Evolutionary conservation across 1,140 invertebrate species (phyloP).

Genomic region (Drosophila sucinea): DNA sequence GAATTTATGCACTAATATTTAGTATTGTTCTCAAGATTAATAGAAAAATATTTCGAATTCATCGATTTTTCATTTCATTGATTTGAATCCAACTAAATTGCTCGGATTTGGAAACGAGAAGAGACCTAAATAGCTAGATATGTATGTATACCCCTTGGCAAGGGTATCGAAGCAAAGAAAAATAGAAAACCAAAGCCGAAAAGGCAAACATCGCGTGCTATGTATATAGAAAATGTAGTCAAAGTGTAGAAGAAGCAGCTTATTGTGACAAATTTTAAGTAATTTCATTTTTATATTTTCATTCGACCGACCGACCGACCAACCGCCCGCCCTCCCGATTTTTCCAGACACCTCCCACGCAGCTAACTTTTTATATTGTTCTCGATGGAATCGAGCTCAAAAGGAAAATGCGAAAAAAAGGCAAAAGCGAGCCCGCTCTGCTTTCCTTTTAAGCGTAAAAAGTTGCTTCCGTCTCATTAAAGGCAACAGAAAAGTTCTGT

Average conservation of each 20-base stretch:
- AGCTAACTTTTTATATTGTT: slow-evolving; percentile 52
- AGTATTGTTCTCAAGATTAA: too few species aligned
- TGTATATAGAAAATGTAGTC: background rate
- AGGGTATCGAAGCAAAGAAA: slow-evolving; percentile 14
- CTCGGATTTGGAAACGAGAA: too few species aligned
- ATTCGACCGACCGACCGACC: slow-evolving; percentile 12
- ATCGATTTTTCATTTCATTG: too few species aligned
- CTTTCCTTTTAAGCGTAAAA: slow-evolving; percentile 48
- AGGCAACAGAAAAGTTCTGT: slow-evolving; percentile 43
- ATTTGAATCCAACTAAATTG: too few species aligned
- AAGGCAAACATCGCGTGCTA: slow-evolving; percentile 55
- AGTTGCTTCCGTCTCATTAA: slow-evolving; percentile 77
- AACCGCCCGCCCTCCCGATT: background rate
- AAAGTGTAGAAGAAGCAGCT: slow-evolving; percentile 38
- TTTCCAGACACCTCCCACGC: background rate
- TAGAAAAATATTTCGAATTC: too few species aligned
- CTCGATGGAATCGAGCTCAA: slow-evolving; percentile 31
- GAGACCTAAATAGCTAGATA: too few species aligned
- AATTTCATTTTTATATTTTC: slow-evolving; percentile 76
- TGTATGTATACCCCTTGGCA: background rate
- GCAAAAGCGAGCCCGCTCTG: slow-evolving; percentile 51
- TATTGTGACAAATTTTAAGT: slow-evolving; percentile 82
- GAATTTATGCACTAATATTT: too few species aligned
- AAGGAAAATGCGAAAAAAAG: slow-evolving; percentile 27
- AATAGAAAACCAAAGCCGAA: slow-evolving; percentile 29